Evolutionary conservation across 2,888 invertebrate genomes (phyloP), one percentile per base, ranked within the genome.

Genomic region (Lepidocyrtinus sp.): DNA sequence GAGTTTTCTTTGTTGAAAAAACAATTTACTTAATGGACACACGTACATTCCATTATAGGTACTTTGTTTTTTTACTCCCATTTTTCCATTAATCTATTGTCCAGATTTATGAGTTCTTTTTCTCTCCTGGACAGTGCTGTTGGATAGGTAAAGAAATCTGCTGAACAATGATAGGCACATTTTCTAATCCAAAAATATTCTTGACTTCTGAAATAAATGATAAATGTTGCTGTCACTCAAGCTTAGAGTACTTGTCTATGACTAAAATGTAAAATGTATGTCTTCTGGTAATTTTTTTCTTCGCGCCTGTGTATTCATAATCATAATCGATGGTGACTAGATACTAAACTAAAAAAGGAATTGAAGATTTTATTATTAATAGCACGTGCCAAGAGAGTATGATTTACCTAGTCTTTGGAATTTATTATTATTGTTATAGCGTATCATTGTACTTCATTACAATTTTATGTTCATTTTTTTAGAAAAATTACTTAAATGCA

Each of bases 301-400:
- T 36, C 5, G 12, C 36, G 12, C 5, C 12, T 36, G 5, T 36
- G 36, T 36, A 36, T 36, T 36, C 36, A 36, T 36, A 12, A 36
- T 36, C 36, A 36, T 36, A 36, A 36, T 36, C 36, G 36, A 36
- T 36, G 5, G 36, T 36, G 36, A 7, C 12, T 36, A 36, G 36
- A 36, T 36, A 36, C 36, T 5, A 36, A 36, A 12, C 36, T 36
- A 7, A 7, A 7, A n/a, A 36, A 36, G 36, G 36, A 36, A 36
- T 36, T 12, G 36, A 36, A 12, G 36, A 5, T 36, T 36, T 36
- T 12, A 50, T 76, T 76, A 64, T 64, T 76, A 76, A 70, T 76
- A 76, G 70, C 76, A 70, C 76, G 76, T 76, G 76, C 76, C 21
- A 22, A 21, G 70, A 70, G 63, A 69, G 24, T n/a, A n/a, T n/a